Evolutionary conservation across 1,140 invertebrate species (phyloP), one percentile per base, ranked within the genome.

Genomic region (Akabosia matsudoensis): DNA sequence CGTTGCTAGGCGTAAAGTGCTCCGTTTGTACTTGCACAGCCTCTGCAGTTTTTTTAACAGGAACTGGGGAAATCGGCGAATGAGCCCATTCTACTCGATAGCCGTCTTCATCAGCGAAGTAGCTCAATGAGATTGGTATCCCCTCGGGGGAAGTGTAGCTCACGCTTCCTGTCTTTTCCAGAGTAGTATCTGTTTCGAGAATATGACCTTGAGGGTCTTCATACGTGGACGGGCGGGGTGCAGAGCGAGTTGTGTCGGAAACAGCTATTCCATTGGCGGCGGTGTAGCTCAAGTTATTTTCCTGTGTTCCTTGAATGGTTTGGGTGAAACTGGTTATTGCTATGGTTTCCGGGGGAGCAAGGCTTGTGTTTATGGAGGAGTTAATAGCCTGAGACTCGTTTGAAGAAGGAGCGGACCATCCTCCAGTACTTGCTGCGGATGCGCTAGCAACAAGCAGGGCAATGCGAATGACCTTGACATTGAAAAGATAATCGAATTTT

Each of bases 131-230:
- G 76, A 90, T 88, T 34, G 87, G 80, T 1, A 88, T 86, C 26
- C 90, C 91, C 70, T 91, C 90, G 1, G 90, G 87, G 34, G 90
- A 90, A 51, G 88, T 88, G 82, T 90, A 91, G 1, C 87, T 88
- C 80, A 88, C 90, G 70, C 33, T 45, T 72, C 70, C 70, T n/a
- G 70, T 45, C 70, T 45, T 34, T 22, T 3, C 4, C 33, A 72
- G 13, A 13, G 33, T 37, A 22, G 31, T 4, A 28, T 34, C 37
- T 4, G 70, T 37, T 1, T 24, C 4, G 70, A 72, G 33, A 3
- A 72, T 7, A 2, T 37, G 33, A 3, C 70, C 70, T 14, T 33
- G 13, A 14, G 34, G 33, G 45, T 72, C 70, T 13, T 22, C 37
- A 22, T 72, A 72, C 13, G 33, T 28, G 18, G 13, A 13, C 10